Evolutionary conservation across 1,140 invertebrate genomes (phyloP).

Genomic region (Radopholus similis): DNA sequence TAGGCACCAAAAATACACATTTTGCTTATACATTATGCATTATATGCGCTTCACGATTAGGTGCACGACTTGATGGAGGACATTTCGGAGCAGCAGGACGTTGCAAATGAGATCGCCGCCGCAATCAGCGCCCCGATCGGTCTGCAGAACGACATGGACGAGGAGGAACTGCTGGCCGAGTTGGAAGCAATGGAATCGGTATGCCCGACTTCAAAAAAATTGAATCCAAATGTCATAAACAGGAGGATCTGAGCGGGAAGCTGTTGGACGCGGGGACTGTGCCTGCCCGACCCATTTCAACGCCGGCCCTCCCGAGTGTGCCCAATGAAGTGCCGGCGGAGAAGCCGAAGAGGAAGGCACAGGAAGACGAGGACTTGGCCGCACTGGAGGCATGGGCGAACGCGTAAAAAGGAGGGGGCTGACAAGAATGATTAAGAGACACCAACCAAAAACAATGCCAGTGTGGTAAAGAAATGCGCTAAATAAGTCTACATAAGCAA

Average conservation of each 20-base stretch:
- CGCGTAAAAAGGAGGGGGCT: no score
- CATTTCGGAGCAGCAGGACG: conserved; percentile 97
- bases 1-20: no score
- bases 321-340: conserved; percentile 45
- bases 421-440: no score
- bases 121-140: conserved; percentile 96
- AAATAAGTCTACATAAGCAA: no score
- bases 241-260: conserved; percentile 68
- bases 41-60: no score
- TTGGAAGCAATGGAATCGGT: conserved; percentile 49
- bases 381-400: conserved; percentile 76
- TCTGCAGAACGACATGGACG: conserved; percentile 86
- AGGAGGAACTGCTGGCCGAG: conserved; percentile 63
- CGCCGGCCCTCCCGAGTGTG: conserved; percentile 61
- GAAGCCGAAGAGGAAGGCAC: conserved; percentile 61
- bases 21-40: no score
- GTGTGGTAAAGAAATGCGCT: no score
- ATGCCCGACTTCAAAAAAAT: no score
- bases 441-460: no score
- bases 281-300: conserved; percentile 62
- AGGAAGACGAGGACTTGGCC: conserved; percentile 74
- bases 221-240: no score
- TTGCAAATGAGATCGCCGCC: conserved; percentile 94
- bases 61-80: conserved; percentile 93
- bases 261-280: conserved; percentile 64